Evolutionary conservation across 2,888 invertebrate species (phyloP).

Genomic region (Trissolcus japonicus): DNA sequence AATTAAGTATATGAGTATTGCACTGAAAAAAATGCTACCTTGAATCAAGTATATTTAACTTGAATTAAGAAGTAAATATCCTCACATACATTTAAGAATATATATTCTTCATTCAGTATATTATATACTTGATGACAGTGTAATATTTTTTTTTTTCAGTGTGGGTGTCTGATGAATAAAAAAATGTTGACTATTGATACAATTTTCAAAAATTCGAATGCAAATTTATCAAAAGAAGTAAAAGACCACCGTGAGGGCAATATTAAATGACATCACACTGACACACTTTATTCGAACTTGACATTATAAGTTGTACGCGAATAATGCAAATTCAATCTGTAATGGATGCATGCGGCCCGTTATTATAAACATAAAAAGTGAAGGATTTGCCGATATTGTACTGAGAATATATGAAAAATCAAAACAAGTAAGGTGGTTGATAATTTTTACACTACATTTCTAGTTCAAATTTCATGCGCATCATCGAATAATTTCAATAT

Average conservation of each 20-base stretch:
- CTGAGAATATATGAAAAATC: constrained; percentile 5
- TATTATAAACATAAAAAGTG: constrained; percentile 19
- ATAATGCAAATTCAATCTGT: background rate
- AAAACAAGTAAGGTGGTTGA: background rate
- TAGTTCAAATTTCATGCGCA: background rate
- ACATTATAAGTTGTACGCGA: constrained; percentile 36
- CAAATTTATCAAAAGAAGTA: background rate
- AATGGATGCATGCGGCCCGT: background rate
- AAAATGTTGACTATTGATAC: no score
- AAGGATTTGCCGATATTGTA: constrained; percentile 14
- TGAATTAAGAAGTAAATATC: no score
- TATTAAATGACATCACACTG: constrained; percentile 32
- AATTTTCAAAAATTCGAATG: background rate
- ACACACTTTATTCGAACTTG: constrained; percentile 50
- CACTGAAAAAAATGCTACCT: no score
- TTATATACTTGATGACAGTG: no score
- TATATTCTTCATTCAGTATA: no score
- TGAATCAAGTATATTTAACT: no score
- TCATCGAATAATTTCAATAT: background rate
- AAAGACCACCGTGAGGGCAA: background rate
- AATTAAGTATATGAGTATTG: no score
- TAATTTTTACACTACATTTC: background rate
- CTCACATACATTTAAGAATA: no score
- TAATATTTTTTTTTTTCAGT: no score
- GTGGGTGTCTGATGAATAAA: no score